Base-by-base conservation (phyloP, 2,888 invertebrate genomes). In the Melieria omissa region DNA sequence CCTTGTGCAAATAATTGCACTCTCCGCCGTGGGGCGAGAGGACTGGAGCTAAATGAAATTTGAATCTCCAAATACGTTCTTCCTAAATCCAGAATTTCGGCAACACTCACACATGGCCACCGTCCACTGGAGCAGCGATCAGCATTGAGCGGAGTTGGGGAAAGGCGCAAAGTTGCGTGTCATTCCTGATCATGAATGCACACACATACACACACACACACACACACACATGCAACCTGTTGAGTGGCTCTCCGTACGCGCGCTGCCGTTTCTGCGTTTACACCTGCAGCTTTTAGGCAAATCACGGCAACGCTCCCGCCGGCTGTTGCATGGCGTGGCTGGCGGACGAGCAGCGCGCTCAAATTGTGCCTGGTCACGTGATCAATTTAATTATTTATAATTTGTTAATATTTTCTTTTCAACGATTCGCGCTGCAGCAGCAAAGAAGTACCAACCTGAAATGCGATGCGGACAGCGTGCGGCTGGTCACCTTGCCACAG, bases 361-460 rank as follows among this genome's bases (percentile, higher is more conserved):
- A 81, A 81, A 82, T 78, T 79, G 76, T 80, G 81, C 79, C 79
- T 73, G 76, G 80, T 81, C 82, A 77, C 81, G 81, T 81, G 81
- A 81, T 81, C 82, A 76, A 77, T 78, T 80, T 83, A 82, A 81
- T 81, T 83, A 81, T 80, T 81, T 83, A 81, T 82, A 83, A 83
- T 82, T 82, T 81, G 83, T 82, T 81, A 77, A 80, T 80, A 78
- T 82, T 65, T 61, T 72, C 65, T 46, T 12, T 58, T 67, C 49
- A 55, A 55, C 65, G 65, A 65, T 65, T 55, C 46, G 65, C 55
- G 54, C 29, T 29, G 29, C 29, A 29, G 29, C 29, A 29, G 29
- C 29, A 29, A 29, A 29, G 29, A 29, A 29, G 29, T 29, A 29
- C 29, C 1, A 29, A 29, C 29, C 29, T 3, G 29, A 29, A 14